Conservation (phyloP, 2,113 vertebrate genomes). For the Catagonus wagneri region DNA sequence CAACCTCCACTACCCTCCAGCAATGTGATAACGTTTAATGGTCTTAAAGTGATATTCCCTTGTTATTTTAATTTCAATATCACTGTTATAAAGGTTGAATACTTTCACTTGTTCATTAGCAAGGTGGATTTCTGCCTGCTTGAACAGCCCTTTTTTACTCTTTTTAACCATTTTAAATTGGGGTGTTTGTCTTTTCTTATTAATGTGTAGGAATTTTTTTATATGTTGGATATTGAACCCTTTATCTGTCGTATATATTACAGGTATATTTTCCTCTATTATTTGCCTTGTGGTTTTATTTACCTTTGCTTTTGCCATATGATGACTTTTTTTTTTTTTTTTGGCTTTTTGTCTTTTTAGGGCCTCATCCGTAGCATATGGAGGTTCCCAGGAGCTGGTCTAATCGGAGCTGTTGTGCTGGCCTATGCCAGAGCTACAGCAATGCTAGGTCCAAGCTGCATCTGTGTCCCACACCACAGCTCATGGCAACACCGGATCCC, state of each 20-base stretch:
- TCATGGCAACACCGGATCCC: no score
- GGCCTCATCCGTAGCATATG: no score
- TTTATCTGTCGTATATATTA: not conserved
- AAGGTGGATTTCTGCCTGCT: not conserved
- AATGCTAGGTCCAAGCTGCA: no score
- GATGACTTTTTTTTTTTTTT: constrained; percentile 12
- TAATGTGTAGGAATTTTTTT: not conserved
- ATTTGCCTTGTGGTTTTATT: not conserved
- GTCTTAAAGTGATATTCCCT: not conserved
- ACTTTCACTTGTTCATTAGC: not conserved
- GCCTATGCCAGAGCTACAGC: no score
- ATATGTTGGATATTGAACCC: not conserved
- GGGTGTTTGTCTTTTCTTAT: not conserved
- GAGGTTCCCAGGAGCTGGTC: no score
- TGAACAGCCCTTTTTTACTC: not conserved
- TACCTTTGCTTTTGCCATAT: not conserved
- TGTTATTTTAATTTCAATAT: not conserved
- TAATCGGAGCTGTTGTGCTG: no score
- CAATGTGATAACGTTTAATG: not conserved
- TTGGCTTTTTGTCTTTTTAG: no score
- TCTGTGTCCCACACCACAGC: no score
- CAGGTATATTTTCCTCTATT: not conserved
- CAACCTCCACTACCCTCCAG: not conserved
- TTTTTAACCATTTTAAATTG: not conserved
- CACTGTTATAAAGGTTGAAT: not conserved